Base-by-base conservation (phyloP, 2,888 invertebrate genomes). In the Augiades crinisus region DNA sequence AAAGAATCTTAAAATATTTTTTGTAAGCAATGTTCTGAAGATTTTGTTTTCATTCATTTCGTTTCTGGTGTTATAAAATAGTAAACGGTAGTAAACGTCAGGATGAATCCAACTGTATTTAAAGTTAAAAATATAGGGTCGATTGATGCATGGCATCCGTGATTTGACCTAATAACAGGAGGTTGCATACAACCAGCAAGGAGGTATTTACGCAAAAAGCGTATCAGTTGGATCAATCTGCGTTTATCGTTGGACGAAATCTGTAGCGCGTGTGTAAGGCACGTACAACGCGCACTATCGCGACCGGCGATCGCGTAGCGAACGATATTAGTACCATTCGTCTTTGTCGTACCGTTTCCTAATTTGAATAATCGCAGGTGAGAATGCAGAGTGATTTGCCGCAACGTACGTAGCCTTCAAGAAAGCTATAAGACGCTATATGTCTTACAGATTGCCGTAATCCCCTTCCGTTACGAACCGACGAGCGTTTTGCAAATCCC, bases 361-460 rank as follows among this genome's bases (percentile, higher is more conserved):
- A 82, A 89, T 89, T 89, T 88, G 81, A 88, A 89, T 89, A 89
- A 89, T 89, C 87, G 83, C 74, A 81, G 83, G 86, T 86, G 83
- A 83, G 85, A 87, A 87, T 84, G 75, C 77, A 76, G 74, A 78
- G 75, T 81, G 78, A 84, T 82, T 83, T 79, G 78, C 79, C 76
- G 72, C 75, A 75, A 68, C 67, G 68, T 67, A 65, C 60, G 64
- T 58, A 65, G 68, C 66, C 62, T 65, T 53, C 53, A 53, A 61
- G 61, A 63, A 63, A 60, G 53, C 55, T 61, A 58, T 58, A 58
- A 54, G 54, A 37, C 53, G 55, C 52, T 53, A 54, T 53, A 55
- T 40, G 38, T 52, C 30, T 40, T 40, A 27, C 16, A 40, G 27
- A 33, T 38, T 45, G 38, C 17, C 31, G 30, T 38, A 31, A 43